Conservation (phyloP, 2,797 vertebrate genomes). For the Mareca strepera region DNA sequence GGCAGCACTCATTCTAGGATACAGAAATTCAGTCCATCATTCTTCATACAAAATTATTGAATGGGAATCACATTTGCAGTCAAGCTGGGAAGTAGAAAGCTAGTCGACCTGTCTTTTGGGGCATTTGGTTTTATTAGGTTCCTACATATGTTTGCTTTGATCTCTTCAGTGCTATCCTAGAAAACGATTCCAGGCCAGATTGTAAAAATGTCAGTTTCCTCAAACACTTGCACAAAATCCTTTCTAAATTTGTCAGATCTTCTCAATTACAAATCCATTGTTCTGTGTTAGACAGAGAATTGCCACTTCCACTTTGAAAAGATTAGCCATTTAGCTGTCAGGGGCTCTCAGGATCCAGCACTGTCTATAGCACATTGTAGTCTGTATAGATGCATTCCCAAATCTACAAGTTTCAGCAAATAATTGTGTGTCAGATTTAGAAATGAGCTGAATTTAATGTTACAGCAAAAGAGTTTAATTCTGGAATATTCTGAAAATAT, state of each 20-base stretch:
- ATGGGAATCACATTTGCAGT: constrained; percentile 35
- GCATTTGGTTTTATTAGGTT: constrained; percentile 50
- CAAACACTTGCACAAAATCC: background rate
- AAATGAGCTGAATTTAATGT: background rate
- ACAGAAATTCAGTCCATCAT: constrained; percentile 25
- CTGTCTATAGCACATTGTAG: background rate
- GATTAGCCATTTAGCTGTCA: background rate
- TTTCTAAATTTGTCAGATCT: constrained; percentile 34
- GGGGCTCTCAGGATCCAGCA: background rate
- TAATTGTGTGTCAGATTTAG: background rate
- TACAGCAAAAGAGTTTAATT: background rate
- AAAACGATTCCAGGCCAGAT: background rate
- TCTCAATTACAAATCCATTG: constrained; percentile 11
- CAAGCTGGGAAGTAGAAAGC: background rate
- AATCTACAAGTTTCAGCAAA: background rate
- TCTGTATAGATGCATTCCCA: background rate
- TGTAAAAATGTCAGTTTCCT: constrained; percentile 37
- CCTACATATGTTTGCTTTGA: constrained; percentile 30
- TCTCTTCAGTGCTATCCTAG: background rate
- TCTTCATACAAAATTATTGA: background rate
- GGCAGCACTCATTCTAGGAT: background rate
- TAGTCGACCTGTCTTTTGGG: background rate
- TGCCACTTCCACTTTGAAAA: constrained; percentile 16
- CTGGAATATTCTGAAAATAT: background rate
- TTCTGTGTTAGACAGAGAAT: background rate